Evolutionary conservation across 2,797 vertebrate genomes (phyloP).

Genomic region (Clarias laeviceps): DNA sequence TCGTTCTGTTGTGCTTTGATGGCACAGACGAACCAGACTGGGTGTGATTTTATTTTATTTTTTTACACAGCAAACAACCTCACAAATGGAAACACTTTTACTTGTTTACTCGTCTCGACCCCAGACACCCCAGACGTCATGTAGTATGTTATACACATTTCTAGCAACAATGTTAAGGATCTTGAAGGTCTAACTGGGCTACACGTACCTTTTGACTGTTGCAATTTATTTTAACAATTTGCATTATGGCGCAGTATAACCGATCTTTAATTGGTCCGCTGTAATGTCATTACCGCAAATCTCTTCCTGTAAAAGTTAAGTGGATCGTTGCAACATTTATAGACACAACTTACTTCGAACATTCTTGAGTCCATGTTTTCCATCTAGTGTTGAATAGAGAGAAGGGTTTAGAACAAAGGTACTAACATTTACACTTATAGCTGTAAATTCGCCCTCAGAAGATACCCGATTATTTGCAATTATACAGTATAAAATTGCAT

Average conservation of each 20-base stretch:
- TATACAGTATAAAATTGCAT: neutral
- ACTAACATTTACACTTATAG: neutral
- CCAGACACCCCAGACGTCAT: neutral
- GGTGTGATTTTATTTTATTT: neutral
- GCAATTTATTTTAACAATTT: neutral
- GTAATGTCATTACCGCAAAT: neutral
- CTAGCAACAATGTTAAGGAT: neutral
- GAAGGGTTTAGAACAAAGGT: neutral
- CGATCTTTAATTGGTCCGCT: neutral
- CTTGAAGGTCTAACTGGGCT: neutral
- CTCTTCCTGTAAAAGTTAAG: neutral
- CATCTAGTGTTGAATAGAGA: neutral
- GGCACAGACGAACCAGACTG: neutral
- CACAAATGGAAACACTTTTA: neutral
- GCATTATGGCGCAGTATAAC: too few relatives aligned
- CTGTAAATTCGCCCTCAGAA: neutral
- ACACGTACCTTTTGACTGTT: neutral
- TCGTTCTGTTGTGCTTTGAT: neutral
- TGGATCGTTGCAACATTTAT: neutral
- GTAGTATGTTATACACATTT: neutral
- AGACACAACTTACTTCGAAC: neutral
- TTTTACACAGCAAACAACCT: neutral
- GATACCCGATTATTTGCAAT: neutral
- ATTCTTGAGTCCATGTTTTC: neutral
- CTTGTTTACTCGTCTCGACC: conserved; percentile 7